phyloP scores from a whole-genome alignment of 2,797 vertebrate species.

The Chaunax sp. region DNA sequence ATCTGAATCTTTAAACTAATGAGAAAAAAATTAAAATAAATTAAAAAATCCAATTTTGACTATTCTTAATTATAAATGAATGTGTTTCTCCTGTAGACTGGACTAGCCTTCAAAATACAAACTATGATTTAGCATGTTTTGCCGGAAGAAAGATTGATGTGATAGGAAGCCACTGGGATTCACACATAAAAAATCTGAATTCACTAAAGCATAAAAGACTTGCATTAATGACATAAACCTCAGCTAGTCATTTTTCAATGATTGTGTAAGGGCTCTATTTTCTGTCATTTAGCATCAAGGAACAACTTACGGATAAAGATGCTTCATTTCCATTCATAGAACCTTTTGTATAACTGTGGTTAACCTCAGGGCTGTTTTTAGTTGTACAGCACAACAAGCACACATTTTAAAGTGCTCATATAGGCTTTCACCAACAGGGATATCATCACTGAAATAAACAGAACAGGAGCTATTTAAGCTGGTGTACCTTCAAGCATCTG shows the following conservation, averaged over 20 bases:
- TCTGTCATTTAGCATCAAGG: constrained; percentile 26
- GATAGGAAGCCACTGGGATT: constrained; percentile 26
- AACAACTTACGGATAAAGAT: background rate
- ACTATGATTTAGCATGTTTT: background rate
- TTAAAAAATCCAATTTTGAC: too few relatives aligned
- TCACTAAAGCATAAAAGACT: constrained; percentile 26
- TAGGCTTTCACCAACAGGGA: background rate
- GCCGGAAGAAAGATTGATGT: background rate
- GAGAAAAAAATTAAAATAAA: too few relatives aligned
- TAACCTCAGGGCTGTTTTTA: constrained; percentile 5
- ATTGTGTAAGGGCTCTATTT: constrained; percentile 16
- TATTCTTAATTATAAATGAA: too few relatives aligned
- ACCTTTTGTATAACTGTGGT: background rate
- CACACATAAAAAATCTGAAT: constrained; percentile 43
- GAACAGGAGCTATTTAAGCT: constrained; percentile 2
- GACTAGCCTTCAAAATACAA: too few relatives aligned
- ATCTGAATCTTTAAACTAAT: too few relatives aligned
- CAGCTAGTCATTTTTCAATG: constrained; percentile 27
- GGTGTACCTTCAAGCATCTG: background rate
- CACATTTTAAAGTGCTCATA: constrained; percentile 9
- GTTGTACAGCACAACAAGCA: constrained; percentile 9
- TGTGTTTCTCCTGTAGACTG: too few relatives aligned
- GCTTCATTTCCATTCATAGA: constrained; percentile 5
- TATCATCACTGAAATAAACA: background rate
- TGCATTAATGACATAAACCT: constrained; percentile 34